Conservation (phyloP, 2,888 invertebrate genomes). For the Drosophila pegasa region DNA sequence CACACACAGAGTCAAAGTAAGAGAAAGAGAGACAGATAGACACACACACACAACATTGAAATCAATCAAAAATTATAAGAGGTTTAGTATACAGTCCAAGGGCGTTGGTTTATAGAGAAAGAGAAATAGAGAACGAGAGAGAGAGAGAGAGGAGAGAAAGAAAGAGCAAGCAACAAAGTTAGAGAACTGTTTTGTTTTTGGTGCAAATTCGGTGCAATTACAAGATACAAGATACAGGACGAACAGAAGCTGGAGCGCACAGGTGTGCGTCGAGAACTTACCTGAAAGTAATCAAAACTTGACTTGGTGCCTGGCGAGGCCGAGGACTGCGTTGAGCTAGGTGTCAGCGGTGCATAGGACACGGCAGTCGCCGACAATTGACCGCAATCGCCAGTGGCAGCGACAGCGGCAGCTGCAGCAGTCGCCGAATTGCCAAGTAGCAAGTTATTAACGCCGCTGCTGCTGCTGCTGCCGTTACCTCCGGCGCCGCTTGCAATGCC, state of each 20-base stretch:
- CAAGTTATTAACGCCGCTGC: conserved; percentile 57
- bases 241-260: not conserved
- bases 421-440: conserved; percentile 67
- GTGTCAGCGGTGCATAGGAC: conserved; percentile 82
- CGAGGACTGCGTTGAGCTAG: conserved; percentile 84
- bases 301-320: conserved; percentile 82
- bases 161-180: conserved; percentile 50
- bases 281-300: conserved; percentile 84
- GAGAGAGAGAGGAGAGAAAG: conserved; percentile 14
- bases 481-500: conserved; percentile 50
- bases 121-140: conserved; percentile 22
- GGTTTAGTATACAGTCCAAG: conserved; percentile 34
- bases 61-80: conserved; percentile 55
- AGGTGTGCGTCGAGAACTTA: conserved; percentile 49
- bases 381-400: conserved; percentile 50
- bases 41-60: conserved; percentile 17
- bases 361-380: conserved; percentile 62
- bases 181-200: conserved; percentile 37
- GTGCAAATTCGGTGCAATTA: conserved; percentile 59
- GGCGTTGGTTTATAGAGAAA: conserved; percentile 24
- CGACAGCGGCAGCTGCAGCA: conserved; percentile 66
- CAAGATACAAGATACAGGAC: conserved; percentile 26
- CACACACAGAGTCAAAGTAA: conserved; percentile 18
- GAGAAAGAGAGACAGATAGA: conserved; percentile 11
- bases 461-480: conserved; percentile 68